Evolutionary conservation across 2,113 vertebrate species (phyloP).

Genomic region (Dipodomys spectabilis): DNA sequence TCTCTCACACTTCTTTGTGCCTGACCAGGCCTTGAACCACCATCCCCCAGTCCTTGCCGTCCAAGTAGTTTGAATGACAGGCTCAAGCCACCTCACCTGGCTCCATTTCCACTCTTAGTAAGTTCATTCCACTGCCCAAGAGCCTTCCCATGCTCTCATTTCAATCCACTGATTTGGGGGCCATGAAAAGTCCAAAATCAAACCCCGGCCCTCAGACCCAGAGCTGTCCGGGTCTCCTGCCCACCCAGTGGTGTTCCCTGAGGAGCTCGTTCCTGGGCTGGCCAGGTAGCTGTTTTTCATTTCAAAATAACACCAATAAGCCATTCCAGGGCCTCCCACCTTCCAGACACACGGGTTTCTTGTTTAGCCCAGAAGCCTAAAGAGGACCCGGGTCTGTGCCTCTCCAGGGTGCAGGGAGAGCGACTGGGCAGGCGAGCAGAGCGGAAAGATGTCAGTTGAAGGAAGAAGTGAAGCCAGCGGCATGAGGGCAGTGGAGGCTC

Average conservation of each 20-base stretch:
- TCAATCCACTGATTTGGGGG: neutral
- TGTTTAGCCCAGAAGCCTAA: no score
- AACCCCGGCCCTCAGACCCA: neutral
- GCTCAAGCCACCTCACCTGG: no score
- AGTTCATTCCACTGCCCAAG: neutral
- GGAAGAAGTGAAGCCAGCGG: rapidly evolving
- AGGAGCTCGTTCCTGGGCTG: no score
- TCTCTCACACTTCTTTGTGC: no score
- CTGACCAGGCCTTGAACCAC: no score
- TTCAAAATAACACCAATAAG: no score
- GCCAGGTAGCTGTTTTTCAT: no score
- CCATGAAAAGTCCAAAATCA: rapidly evolving
- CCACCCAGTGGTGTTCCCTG: rapidly evolving
- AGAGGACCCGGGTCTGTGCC: no score
- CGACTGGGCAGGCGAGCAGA: rapidly evolving
- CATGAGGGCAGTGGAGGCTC: rapidly evolving
- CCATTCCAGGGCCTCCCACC: no score
- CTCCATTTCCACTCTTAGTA: neutral
- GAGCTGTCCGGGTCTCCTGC: rapidly evolving
- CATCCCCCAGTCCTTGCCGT: no score
- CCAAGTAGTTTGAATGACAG: no score
- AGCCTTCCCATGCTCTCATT: rapidly evolving
- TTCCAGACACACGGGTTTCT: no score
- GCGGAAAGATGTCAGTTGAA: neutral
- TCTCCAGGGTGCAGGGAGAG: rapidly evolving